Conservation (phyloP, 2,113 vertebrate species). For the Noturus placidus region DNA sequence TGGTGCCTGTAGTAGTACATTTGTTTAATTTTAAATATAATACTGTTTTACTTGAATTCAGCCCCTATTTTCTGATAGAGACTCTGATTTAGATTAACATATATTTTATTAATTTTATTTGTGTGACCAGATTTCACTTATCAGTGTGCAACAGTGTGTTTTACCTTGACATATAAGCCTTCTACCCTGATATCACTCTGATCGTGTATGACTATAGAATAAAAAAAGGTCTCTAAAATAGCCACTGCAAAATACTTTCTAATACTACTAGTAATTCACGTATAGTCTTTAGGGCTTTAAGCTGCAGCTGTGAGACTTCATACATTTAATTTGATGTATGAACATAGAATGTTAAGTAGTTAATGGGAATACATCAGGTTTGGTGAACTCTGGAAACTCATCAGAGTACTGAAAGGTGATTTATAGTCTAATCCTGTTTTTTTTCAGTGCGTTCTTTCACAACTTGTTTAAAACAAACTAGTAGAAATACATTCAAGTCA, state of each 20-base stretch:
- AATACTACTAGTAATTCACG: neutral
- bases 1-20: neutral
- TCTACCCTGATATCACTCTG: neutral
- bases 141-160: neutral
- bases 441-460: constrained; percentile 8
- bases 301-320: neutral
- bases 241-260: neutral
- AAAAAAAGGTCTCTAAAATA: neutral
- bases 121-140: neutral
- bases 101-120: neutral
- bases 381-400: neutral
- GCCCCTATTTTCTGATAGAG: neutral
- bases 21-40: neutral
- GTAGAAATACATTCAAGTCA: constrained; percentile 15
- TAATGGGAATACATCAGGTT: neutral
- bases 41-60: neutral
- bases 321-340: neutral
- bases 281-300: neutral
- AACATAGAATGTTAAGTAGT: neutral
- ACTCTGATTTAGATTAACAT: neutral
- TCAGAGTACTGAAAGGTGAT: neutral
- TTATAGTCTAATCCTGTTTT: neutral
- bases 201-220: neutral
- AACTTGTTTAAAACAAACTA: constrained; percentile 2
- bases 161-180: neutral